A percentile compares a stretch with the other conserved stretches of the same genome.
Conservation (phyloP, 2,797 vertebrate species). For the Phylloscopus collybita region DNA sequence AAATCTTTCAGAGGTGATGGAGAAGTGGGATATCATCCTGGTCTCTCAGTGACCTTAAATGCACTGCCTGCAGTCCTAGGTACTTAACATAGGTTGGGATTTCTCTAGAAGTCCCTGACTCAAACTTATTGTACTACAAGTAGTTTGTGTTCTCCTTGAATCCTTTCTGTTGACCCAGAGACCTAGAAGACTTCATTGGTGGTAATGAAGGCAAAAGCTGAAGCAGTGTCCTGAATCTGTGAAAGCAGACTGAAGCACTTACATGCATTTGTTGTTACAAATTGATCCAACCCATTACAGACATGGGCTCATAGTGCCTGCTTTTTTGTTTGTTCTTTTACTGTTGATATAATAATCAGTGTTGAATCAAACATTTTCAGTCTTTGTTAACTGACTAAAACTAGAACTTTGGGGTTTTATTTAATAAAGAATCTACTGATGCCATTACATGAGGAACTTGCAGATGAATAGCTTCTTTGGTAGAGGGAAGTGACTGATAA, state of each 20-base stretch:
- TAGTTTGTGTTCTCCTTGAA: not conserved
- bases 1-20: not conserved
- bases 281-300: not conserved
- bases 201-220: not conserved
- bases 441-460: not conserved
- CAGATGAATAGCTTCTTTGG: not conserved
- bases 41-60: not conserved
- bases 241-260: not conserved
- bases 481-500: not conserved
- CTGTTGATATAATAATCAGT: not conserved
- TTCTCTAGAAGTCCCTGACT: not conserved
- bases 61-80: not conserved
- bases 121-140: not conserved
- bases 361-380: not conserved
- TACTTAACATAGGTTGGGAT: not conserved
- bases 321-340: not conserved
- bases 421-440: not conserved
- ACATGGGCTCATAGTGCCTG: not conserved
- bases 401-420: not conserved
- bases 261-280: not conserved
- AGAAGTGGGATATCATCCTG: not conserved
- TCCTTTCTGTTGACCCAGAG: not conserved
- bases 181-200: not conserved
- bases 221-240: not conserved
- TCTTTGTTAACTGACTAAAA: not conserved